Evolutionary conservation across 2,888 invertebrate genomes (phyloP).

Genomic region (Boloria euphrosyne): DNA sequence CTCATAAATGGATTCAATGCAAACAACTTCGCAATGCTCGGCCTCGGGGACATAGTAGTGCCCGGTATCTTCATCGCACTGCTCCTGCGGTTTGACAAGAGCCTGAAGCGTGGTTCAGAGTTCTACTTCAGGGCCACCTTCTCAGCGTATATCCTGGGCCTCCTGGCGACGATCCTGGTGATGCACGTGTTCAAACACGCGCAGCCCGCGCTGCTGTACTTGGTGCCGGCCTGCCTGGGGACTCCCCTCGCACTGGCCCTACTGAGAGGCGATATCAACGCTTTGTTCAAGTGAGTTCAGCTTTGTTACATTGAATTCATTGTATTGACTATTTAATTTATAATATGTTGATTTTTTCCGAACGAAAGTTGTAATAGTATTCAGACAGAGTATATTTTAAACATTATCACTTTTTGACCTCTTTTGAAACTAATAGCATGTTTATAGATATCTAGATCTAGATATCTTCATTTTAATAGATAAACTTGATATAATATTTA

Average conservation of each 20-base stretch:
- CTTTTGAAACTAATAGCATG: no score
- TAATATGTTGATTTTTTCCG: no score
- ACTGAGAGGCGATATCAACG: slow-evolving; percentile 93
- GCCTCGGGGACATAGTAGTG: slow-evolving; percentile 99
- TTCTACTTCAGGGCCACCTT: slow-evolving; percentile 87
- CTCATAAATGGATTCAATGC: slow-evolving; percentile 94
- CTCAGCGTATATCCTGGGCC: slow-evolving; percentile 95
- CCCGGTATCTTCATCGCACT: slow-evolving; percentile 99
- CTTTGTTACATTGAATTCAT: not conserved
- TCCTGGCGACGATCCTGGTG: slow-evolving; percentile 96
- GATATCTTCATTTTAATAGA: no score
- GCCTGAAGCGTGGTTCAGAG: slow-evolving; percentile 89
- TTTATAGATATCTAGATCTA: no score
- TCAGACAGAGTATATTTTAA: no score
- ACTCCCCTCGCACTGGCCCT: slow-evolving; percentile 94
- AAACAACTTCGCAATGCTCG: slow-evolving; percentile 98
- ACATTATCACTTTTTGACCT: not conserved
- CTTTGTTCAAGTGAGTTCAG: slow-evolving; percentile 91
- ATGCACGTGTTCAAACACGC: slow-evolving; percentile 99
- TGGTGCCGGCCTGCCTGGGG: slow-evolving; percentile 97
- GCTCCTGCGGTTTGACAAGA: slow-evolving; percentile 96
- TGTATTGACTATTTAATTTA: not conserved
- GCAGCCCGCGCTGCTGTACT: slow-evolving; percentile 97
- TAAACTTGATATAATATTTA: no score
- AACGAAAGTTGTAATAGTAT: no score